Conservation (phyloP, 2,888 invertebrate species). For the Heteropelma amictum region DNA sequence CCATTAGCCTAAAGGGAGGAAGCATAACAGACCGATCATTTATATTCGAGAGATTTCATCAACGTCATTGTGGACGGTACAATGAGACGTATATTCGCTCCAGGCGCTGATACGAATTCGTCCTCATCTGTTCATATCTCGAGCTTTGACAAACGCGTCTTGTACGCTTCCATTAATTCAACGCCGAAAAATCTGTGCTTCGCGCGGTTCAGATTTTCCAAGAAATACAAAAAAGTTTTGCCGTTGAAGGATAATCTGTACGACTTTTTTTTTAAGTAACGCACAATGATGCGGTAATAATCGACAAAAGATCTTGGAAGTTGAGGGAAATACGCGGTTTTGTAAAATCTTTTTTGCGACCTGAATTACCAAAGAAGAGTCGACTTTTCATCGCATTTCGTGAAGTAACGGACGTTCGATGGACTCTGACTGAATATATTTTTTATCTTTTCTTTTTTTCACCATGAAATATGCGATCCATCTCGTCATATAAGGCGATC, state of each 20-base stretch:
- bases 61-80: constrained; percentile 28
- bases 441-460: neutral
- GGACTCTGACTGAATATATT: neutral
- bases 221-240: no score
- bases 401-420: neutral
- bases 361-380: neutral
- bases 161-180: neutral
- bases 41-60: constrained; percentile 24
- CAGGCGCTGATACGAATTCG: constrained; percentile 13
- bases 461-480: constrained; percentile 5
- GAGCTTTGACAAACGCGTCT: neutral
- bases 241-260: no score
- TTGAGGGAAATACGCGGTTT: no score
- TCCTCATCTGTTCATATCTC: constrained; percentile 23
- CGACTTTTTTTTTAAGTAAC: neutral
- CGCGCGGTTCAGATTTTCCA: no score
- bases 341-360: no score
- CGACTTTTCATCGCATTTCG: no score
- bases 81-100: constrained; percentile 39
- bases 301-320: no score
- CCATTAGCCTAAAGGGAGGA: constrained; percentile 10
- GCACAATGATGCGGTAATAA: no score
- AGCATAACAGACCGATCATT: constrained; percentile 11
- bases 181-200: neutral
- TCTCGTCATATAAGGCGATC: constrained; percentile 14